Percentiles rank a stretch among this genome's conserved stretches.
Evolutionary conservation across 2,888 invertebrate species (phyloP).

Genomic region (Xanthia togata): DNA sequence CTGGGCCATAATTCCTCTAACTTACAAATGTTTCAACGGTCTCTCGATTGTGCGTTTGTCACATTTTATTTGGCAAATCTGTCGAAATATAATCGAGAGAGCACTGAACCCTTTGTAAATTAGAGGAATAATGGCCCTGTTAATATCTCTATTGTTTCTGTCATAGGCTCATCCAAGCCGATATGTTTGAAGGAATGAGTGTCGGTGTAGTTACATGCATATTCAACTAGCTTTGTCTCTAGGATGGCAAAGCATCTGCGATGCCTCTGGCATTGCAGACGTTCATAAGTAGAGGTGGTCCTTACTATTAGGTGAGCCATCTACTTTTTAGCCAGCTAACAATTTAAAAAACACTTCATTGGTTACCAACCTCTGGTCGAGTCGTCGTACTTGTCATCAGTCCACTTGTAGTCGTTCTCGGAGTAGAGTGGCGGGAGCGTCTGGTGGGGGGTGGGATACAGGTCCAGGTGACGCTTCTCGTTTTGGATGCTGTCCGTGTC

Average conservation of each 20-base stretch:
- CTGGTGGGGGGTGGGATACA: constrained; percentile 89
- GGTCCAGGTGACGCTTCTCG: constrained; percentile 82
- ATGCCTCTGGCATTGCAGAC: not conserved
- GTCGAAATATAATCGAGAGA: too few species aligned
- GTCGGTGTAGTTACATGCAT: too few species aligned
- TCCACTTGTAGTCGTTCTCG: constrained; percentile 83
- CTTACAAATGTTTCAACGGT: too few species aligned
- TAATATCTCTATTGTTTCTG: not conserved
- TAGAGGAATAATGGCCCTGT: not conserved
- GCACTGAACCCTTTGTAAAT: too few species aligned
- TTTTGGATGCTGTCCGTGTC: constrained; percentile 82
- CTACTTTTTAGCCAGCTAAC: not conserved
- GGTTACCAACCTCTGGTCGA: constrained; percentile 76
- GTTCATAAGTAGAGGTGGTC: not conserved
- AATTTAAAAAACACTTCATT: not conserved
- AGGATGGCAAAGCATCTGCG: not conserved
- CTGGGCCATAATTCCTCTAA: too few species aligned
- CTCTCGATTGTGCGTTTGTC: too few species aligned
- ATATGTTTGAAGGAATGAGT: too few species aligned
- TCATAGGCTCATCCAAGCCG: not conserved
- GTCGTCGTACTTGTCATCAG: constrained; percentile 76
- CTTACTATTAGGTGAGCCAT: not conserved
- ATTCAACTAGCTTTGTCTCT: not conserved
- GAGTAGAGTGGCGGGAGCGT: constrained; percentile 85
- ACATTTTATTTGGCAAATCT: too few species aligned